Conservation (phyloP, 2,888 invertebrate species). For the Eucriotettix oculatus region DNA sequence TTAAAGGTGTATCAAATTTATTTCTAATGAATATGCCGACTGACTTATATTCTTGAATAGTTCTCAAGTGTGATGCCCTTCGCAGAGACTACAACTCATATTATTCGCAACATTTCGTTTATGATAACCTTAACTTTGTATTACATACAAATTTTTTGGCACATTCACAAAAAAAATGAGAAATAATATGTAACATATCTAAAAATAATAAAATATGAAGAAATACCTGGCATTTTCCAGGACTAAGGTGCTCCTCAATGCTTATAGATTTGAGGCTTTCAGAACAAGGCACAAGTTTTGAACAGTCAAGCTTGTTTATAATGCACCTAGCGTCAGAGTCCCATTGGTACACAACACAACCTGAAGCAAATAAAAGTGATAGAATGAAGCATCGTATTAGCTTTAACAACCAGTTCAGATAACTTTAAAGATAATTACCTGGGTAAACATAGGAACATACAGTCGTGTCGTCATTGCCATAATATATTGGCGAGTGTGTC, state of each 20-base stretch:
- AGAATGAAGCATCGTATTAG: neutral
- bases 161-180: neutral
- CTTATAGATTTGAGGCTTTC: conserved; percentile 83
- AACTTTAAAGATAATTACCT: conserved; percentile 26
- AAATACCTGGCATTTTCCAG: conserved; percentile 53
- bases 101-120: too few relatives aligned
- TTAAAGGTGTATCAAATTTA: too few relatives aligned
- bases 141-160: too few relatives aligned
- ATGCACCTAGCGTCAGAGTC: conserved; percentile 47
- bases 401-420: neutral
- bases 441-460: conserved; percentile 75
- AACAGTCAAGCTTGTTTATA: conserved; percentile 71
- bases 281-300: conserved; percentile 79
- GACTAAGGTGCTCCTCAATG: conserved; percentile 69
- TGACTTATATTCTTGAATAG: too few relatives aligned
- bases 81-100: too few relatives aligned
- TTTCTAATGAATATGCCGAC: too few relatives aligned
- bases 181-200: neutral
- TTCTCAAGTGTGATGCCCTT: too few relatives aligned
- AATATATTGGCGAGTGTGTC: conserved; percentile 26
- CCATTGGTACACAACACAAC: conserved; percentile 82
- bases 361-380: conserved; percentile 22
- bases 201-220: neutral
- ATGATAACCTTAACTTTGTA: too few relatives aligned
- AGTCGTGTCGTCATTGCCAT: conserved; percentile 19